These are phyloP conservation scores for Pachycephus smyrnensis DNA, from an alignment of 2,888 invertebrate genomes.

Conservation along the genomic window DNA sequence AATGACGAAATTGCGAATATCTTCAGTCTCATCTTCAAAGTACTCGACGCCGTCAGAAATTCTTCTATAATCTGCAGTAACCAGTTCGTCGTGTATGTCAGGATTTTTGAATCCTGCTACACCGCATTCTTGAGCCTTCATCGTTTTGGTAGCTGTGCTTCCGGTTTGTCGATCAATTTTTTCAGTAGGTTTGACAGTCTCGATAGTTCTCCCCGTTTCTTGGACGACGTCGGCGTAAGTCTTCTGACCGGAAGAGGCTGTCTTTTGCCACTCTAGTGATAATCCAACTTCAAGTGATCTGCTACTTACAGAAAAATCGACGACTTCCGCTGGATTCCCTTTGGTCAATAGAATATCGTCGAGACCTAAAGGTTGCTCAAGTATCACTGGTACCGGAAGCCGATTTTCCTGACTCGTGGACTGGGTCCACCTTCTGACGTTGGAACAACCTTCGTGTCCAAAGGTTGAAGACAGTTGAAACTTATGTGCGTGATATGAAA, in stretches of 20 bases:
- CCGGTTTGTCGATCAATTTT: no score
- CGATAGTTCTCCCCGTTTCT: conserved; percentile 5
- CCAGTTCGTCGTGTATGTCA: neutral
- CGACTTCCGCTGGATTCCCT: neutral
- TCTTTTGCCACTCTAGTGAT: neutral
- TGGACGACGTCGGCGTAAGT: conserved; percentile 30
- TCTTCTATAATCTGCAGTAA: neutral
- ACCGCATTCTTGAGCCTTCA: conserved; percentile 9
- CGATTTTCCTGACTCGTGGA: neutral
- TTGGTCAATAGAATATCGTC: neutral
- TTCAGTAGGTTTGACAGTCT: neutral
- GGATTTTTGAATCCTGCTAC: neutral
- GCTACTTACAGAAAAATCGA: neutral
- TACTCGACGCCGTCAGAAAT: neutral
- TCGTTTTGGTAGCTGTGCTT: neutral
- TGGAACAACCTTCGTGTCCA: neutral
- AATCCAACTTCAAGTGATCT: neutral
- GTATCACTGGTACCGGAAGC: neutral
- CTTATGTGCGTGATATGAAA: conserved; percentile 22
- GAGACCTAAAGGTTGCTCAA: neutral
- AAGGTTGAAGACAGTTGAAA: neutral
- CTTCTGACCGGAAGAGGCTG: conserved; percentile 1
- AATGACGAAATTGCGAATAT: neutral
- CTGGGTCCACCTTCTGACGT: neutral
- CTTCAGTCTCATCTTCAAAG: neutral